Base-by-base conservation (phyloP, 1,140 invertebrate species). In the Drosophila baimaii region DNA sequence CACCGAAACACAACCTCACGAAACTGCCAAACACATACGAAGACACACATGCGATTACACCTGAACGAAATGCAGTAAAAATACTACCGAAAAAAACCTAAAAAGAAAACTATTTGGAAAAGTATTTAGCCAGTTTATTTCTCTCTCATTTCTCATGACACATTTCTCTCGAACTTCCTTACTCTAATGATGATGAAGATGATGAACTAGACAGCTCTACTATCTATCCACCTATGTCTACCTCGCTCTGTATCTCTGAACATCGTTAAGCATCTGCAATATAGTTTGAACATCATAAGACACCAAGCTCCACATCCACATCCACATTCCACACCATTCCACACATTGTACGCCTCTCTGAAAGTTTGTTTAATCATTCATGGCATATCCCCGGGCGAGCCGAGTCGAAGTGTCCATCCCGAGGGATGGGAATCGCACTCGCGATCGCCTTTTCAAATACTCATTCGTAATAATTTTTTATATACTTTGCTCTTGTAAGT, bases 401-500 rank as follows among this genome's bases (percentile, higher is more conserved):
- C 57, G 31, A 35, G 23, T 33, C 52, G 17, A 49, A 41, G 46
- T 12, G n/a, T 9, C 59, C 27, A 15, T 27, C 25, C 25, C 1
- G 9, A 37, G 3, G 25, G 68, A 17, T 23, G 52, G 51, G 8
- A 9, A 5, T 13, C 10, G 9, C n/a, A 54, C 35, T 57, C 51
- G 65, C 51, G 65, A 49, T 47, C 31, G 41, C 43, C 46, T 54
- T 31, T 37, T 66, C 61, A 58, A 56, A 33, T 65, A 81, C 47
- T 57, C 72, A 80, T 88, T 80, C 62, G 46, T 62, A 79, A 79
- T 81, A 58, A 73, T 77, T 66, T 75, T 46, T 58, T 66, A 71
- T 85, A 68, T 82, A 74, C 58, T 70, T 65, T 62, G 75, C 80
- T 85, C 80, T 89, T 79, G 84, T 89, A 75, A 85, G 64, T 71